Base-by-base conservation (phyloP, 2,113 vertebrate genomes). In the Dascyllus trimaculatus region DNA sequence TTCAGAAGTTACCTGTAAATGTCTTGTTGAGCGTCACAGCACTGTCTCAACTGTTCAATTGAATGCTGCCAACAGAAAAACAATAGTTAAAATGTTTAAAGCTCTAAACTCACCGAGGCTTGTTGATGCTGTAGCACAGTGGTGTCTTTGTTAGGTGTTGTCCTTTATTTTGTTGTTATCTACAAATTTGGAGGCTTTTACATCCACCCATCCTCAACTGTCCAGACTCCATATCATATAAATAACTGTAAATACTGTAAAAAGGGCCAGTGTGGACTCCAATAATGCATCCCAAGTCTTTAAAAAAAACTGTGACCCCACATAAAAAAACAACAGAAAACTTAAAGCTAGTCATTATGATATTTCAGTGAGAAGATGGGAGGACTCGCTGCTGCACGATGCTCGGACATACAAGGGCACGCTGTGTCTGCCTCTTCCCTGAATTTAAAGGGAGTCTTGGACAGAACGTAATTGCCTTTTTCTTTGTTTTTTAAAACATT, bases 181-280 rank as follows among this genome's bases (percentile, higher is more conserved):
- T 64, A 51, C 71, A 71, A 4, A 72, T 60, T 67, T 68, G 10
- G 21, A 82, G 21, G 69, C 35, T 43, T 15, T 43, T 15, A 15
- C 40, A 14, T 43, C 40, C 40, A 43, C 40, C 40, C 40, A 19
- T 71, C 46, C 22, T 56, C 52, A 51, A 29, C 67, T 51, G 24
- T 64, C 65, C 5, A 9, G 32, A 65, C 62, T 68, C 66, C 38
- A 69, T 60, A 70, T 83, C 72, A 48, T 63, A 62, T 11, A 6
- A 75, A 26, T 57, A 65, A 68, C 53, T 86, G 84, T 85, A 85
- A 78, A 87, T 84, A 83, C 25, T 71, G 64, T 75, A 22, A 15
- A 22, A 56, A 68, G 40, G 69, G 53, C 35, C 74, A 49, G 17
- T 61, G 29, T 35, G 58, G 53, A 73, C 67, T 68, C 56, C 19